These are phyloP conservation scores for Sylvilagus bachmani DNA, from an alignment of 2,113 vertebrate genomes.

Conservation along the genomic window DNA sequence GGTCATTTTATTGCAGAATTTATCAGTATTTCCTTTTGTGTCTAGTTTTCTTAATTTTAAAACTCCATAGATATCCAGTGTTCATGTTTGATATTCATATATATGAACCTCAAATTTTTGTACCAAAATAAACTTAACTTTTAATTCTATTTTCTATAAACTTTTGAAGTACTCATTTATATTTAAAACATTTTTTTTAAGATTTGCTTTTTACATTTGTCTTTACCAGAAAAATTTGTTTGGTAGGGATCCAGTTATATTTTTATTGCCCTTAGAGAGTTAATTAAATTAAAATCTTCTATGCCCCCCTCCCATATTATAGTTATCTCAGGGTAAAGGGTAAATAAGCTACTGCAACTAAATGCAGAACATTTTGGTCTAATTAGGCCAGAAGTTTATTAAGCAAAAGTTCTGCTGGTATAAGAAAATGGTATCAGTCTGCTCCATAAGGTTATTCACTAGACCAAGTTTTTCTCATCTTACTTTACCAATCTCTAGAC, in stretches of 20 bases:
- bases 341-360: background rate
- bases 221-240: constrained; percentile 9
- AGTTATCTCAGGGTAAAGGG: background rate
- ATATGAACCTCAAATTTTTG: no score
- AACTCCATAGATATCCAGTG: background rate
- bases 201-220: background rate
- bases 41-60: background rate
- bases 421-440: background rate
- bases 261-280: background rate
- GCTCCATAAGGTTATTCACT: background rate
- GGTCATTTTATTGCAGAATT: background rate
- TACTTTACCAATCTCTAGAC: background rate
- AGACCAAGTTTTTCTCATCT: background rate
- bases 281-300: background rate
- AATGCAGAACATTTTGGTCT: background rate
- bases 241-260: background rate
- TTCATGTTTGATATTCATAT: background rate
- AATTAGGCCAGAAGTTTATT: background rate
- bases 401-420: background rate
- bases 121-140: no score
- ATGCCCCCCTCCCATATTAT: background rate
- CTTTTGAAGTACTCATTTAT: no score
- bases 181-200: background rate
- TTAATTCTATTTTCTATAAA: no score
- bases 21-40: background rate